A percentile compares a stretch with the other conserved stretches of the same genome.
Conservation (phyloP, 37 sponge, comb jelly and placozoan genomes). For the Theonella swinhoei region DNA sequence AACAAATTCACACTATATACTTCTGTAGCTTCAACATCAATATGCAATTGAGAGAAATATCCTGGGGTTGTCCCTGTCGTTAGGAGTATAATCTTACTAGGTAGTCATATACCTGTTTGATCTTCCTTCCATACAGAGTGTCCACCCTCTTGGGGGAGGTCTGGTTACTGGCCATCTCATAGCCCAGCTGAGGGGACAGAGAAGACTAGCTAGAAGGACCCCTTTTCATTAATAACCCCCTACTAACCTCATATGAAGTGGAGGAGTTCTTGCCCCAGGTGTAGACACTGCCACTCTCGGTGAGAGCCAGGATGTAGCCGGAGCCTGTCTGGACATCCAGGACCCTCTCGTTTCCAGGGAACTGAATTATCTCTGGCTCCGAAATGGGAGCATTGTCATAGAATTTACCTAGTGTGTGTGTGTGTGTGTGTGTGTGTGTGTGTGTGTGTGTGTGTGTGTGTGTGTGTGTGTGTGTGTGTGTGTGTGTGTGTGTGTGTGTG, state of each 20-base stretch:
- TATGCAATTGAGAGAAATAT: too few relatives aligned
- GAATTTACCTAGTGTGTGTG: conserved; percentile 36
- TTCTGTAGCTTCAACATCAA: too few relatives aligned
- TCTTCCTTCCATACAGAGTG: conserved; percentile 44
- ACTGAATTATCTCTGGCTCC: conserved; percentile 21
- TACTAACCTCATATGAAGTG: background rate
- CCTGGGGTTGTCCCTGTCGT: too few relatives aligned
- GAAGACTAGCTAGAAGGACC: background rate
- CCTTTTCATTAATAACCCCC: background rate
- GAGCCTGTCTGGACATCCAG: conserved; percentile 46
- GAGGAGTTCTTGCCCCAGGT: conserved; percentile 60
- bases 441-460: too few relatives aligned
- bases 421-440: too few relatives aligned
- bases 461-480: too few relatives aligned
- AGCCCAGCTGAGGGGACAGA: conserved; percentile 40
- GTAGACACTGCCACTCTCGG: conserved; percentile 73
- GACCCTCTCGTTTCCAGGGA: conserved; percentile 39
- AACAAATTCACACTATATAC: too few relatives aligned
- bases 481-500: too few relatives aligned
- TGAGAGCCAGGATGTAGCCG: conserved; percentile 58
- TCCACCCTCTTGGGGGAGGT: conserved; percentile 51
- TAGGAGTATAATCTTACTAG: too few relatives aligned
- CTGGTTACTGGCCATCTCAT: conserved; percentile 27
- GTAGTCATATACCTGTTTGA: conserved; percentile 75
- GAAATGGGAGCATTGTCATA: conserved; percentile 16